phyloP scores from a whole-genome alignment of 2,888 invertebrate species.

The Eutolmus rufibarbis region DNA sequence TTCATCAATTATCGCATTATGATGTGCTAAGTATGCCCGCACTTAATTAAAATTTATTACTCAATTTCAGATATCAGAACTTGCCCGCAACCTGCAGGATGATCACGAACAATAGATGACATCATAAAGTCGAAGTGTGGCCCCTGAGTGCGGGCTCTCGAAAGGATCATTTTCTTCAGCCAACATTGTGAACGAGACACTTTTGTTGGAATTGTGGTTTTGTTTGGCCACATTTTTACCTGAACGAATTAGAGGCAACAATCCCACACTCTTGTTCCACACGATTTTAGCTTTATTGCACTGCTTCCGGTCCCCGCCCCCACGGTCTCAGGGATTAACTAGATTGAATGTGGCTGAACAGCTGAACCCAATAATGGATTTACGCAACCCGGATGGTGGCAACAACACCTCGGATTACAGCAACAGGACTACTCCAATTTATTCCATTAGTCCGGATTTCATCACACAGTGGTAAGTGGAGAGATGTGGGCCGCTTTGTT shows the following conservation, averaged over 20 bases:
- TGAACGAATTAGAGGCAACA: neutral
- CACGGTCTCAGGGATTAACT: neutral
- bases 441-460: conserved; percentile 77
- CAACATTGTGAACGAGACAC: neutral
- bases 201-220: neutral
- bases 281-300: neutral
- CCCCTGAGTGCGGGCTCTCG: neutral
- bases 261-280: neutral
- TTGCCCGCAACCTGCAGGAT: conserved; percentile 22
- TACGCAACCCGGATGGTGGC: conserved; percentile 52
- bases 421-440: conserved; percentile 76
- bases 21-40: neutral
- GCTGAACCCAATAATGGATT: conserved; percentile 48
- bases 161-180: neutral
- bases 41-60: neutral
- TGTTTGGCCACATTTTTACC: neutral
- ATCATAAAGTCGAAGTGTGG: conserved; percentile 32
- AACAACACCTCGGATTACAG: conserved; percentile 65
- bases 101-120: conserved; percentile 42
- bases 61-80: conserved; percentile 15
- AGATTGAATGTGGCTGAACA: conserved; percentile 27
- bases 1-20: neutral
- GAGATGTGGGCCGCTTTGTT: neutral
- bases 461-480: conserved; percentile 78
- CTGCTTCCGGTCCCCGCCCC: neutral